Evolutionary conservation across 30 jellyfish, hydroid and myxozoan genomes (phyloP), one percentile per base, ranked within the genome.

Genomic region (Cassiopea xamachana): DNA sequence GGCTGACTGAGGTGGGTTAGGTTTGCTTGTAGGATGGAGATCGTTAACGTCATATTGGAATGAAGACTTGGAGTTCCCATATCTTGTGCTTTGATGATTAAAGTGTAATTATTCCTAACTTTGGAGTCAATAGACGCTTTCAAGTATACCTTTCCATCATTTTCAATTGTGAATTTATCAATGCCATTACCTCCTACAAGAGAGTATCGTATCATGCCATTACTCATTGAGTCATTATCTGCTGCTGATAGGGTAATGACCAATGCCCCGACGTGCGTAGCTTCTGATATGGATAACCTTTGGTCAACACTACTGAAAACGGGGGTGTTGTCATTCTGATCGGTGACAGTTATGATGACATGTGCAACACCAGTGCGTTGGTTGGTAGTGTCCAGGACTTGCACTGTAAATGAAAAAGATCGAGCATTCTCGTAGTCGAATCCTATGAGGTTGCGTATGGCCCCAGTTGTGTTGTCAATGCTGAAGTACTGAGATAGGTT

Each of bases 261-360:
- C n/a, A 93, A 47, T 7, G 98, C 76, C 16, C 99, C 99, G 46
- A 77, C 58, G 14, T 84, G 77, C 39, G 98, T 91, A 19, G 94
- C 94, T 46, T 95, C 99, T 43, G 99, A 84, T 62, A 95, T 95
- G 90, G 87, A 86, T 61, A 48, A 72, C 7, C 48, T 70, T 8
- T 60, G 75, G n/a, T 69, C 55, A 14, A 87, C 59, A 46, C 48
- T 86, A 18, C 84, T 60, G 75, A 95, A 83, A 10, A 76, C 91
- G 10, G 99, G 99, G 19, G 82, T 91, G 70, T 95, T 91, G 77
- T 95, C 99, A 62, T 95, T 95, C 89, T 91, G 74, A 69, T 95
- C 99, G 3, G 92, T 70, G 51, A 95, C 88, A 46, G 81, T 70
- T 12, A 95, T 77, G n/a, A 77, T 15, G 12, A 95, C 97, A 17